Evolutionary conservation across 35 echinoderm and acorn worm species (phyloP).

Genomic region (Eucidaris tribuloides): DNA sequence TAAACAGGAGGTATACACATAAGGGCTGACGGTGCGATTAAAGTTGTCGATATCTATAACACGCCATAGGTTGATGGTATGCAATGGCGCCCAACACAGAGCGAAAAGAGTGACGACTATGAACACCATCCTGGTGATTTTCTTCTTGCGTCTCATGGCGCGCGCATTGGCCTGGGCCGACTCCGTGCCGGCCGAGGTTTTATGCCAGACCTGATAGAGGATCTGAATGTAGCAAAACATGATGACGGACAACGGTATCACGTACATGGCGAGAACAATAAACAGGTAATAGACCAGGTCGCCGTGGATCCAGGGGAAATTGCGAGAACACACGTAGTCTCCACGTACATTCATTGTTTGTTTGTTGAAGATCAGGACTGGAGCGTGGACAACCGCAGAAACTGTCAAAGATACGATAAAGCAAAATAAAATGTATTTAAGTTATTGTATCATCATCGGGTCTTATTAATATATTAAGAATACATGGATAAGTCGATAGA

Average conservation of each 20-base stretch:
- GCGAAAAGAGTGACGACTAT: conserved; percentile 88
- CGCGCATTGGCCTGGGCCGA: conserved; percentile 58
- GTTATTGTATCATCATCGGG: too few species aligned
- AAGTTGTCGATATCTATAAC: neutral
- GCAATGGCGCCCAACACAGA: conserved; percentile 73
- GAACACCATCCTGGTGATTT: conserved; percentile 86
- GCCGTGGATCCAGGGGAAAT: conserved; percentile 5
- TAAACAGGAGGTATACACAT: conserved; percentile 21
- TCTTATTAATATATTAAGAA: too few species aligned
- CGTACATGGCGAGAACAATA: conserved; percentile 55
- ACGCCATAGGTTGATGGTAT: conserved; percentile 44
- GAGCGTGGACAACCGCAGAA: conserved; percentile 5
- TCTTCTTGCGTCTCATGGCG: conserved; percentile 63
- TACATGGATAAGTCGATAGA: too few species aligned
- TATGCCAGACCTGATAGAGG: conserved; percentile 69
- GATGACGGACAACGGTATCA: conserved; percentile 71
- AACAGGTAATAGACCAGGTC: conserved; percentile 41
- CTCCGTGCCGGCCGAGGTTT: conserved; percentile 63
- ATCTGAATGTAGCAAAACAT: conserved; percentile 84
- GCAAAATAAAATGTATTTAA: neutral
- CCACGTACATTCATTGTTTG: neutral
- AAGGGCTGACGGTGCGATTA: neutral
- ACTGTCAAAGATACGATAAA: neutral
- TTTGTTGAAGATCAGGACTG: conserved; percentile 16
- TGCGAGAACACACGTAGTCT: neutral